Evolutionary conservation across 2,888 invertebrate species (phyloP), one percentile per base, ranked within the genome.

Genomic region (Eupithecia subfuscata): DNA sequence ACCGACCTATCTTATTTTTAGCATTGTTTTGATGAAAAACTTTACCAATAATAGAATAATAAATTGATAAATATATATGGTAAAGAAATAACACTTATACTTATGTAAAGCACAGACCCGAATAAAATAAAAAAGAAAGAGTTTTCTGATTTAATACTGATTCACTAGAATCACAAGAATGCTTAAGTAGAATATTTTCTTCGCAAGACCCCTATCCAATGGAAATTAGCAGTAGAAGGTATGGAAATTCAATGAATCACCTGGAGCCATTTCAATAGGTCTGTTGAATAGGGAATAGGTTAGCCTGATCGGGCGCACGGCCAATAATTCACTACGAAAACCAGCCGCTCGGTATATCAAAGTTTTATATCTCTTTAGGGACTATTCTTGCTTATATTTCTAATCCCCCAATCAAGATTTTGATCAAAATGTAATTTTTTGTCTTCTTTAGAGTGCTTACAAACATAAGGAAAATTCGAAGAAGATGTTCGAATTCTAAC

Each of bases 301-400:
- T 73, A 75, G 78, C 76, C 75, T 78, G 78, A 79, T 80, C 77
- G 78, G 80, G 78, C 79, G 79, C 64, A 75, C 75, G 71, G 79
- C 80, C 80, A 81, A 81, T 79, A 80, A 81, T 76, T 79, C 75
- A 81, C 76, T 78, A 65, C 73, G 65, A 69, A 78, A 78, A 77
- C 60, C 60, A 60, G 60, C 60, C 60, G 60, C 60, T 60, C 25
- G 25, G 60, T 60, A 60, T 60, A 60, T 60, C 25, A 60, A 14
- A 25, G 60, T 60, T 25, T 14, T 60, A 60, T 60, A 25, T 12
- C 25, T 6, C 22, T 60, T 60, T 6, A 25, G 1, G 25, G 60
- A 5, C 60, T 25, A 60, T 14, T 60, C 60, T 60, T 9, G 14
- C 9, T 14, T 11, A 25, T 5, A 60, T 56, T 22, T 56, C 22